Evolutionary conservation across 2,888 invertebrate genomes (phyloP), one percentile per base, ranked within the genome.

Genomic region (Drosophila helvetica): DNA sequence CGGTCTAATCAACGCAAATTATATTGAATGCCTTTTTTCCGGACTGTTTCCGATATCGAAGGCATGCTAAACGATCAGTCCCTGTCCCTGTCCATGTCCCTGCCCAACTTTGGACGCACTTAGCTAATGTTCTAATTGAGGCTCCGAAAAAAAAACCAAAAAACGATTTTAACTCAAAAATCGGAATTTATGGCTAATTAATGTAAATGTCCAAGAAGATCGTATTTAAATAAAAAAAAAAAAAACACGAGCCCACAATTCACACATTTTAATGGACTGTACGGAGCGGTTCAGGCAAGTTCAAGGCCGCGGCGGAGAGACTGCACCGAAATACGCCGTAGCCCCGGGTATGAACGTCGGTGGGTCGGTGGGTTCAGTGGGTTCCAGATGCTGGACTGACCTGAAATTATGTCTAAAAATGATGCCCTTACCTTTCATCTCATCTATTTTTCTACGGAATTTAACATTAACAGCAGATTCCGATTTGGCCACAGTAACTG

Each of bases 1-100:
- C n/a, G 54, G 56, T 72, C 69, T 74, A 82, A 83, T 69, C 63
- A 69, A 78, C 78, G 65, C 57, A 38, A 72, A 77, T 70, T 75
- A 47, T 45, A 67, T 76, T 60, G 18, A 45, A 52, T 63, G 52
- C 48, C 46, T 19, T 60, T 78, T 78, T 82, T 77, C 74, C 80
- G 66, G 59, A 52, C 46, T 22, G 38, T 38, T 38, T 38, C 38
- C n/a, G 53, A 30, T 42, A 25, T 48, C 22, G 33, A 46, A 52
- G 50, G 27, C 53, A 64, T 67, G 80, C 61, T 76, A 80, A 82
- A 30, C 48, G 22, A 57, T 52, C 15, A 64, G 80, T 60, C 77
- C 83, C 71, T 65, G 74, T 52, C 43, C 65, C 15, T 66, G 80
- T 60, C 75, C 63, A 43, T n/a, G n/a, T n/a, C n/a, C 83, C 74